Evolutionary conservation across 2,113 vertebrate species (phyloP).

Genomic region (Coryphaenoides rupestris): DNA sequence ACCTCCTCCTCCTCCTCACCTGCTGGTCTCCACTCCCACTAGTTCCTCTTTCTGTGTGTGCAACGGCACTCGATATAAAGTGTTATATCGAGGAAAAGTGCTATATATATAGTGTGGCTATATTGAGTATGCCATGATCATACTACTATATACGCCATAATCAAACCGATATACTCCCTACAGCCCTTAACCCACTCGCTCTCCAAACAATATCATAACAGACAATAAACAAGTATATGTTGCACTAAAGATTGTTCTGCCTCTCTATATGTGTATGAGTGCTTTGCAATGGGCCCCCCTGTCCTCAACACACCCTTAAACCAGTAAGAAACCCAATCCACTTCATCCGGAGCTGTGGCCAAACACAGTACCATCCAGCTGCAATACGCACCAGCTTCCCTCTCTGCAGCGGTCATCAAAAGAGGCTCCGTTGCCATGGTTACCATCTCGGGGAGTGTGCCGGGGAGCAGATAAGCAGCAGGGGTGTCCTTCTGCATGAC

Average conservation of each 20-base stretch:
- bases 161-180: too few relatives aligned
- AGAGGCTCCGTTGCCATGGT: slow-evolving; percentile 49
- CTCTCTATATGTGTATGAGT: background rate
- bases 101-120: too few relatives aligned
- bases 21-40: too few relatives aligned
- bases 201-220: background rate
- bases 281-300: too few relatives aligned
- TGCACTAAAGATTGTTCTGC: background rate
- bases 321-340: background rate
- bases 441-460: slow-evolving; percentile 37
- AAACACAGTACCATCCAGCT: background rate
- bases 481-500: slow-evolving; percentile 13
- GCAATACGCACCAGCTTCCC: slow-evolving; percentile 3
- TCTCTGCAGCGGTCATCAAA: slow-evolving; percentile 11
- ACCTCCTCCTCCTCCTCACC: too few relatives aligned
- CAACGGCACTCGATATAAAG: too few relatives aligned
- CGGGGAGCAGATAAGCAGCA: slow-evolving; percentile 19
- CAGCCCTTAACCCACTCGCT: too few relatives aligned
- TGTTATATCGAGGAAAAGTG: too few relatives aligned
- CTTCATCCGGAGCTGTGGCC: background rate
- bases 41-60: too few relatives aligned
- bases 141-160: too few relatives aligned
- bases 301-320: background rate
- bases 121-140: too few relatives aligned
- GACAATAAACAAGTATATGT: background rate